Conservation (phyloP, 2,113 vertebrate genomes). For the Syrrhaptes paradoxus region DNA sequence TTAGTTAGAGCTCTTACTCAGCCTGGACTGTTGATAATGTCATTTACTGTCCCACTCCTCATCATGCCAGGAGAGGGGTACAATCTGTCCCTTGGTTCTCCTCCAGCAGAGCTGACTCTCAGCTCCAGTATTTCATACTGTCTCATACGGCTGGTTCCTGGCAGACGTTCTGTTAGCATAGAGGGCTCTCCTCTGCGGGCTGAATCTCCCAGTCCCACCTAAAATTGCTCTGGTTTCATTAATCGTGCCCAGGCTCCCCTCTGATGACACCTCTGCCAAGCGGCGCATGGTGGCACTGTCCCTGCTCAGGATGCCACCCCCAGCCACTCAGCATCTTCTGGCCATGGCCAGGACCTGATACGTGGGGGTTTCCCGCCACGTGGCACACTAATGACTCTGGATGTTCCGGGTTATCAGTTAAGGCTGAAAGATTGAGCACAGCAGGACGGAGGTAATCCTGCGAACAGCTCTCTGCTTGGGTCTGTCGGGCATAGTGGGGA, state of each 20-base stretch:
- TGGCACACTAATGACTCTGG: neutral
- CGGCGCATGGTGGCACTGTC: too few species aligned
- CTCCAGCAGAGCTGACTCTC: neutral
- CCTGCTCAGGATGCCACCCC: neutral
- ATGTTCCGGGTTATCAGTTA: neutral
- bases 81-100: neutral
- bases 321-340: neutral
- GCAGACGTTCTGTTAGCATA: neutral
- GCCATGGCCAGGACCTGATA: neutral
- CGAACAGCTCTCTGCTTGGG: neutral
- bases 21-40: neutral
- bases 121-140: neutral
- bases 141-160: neutral
- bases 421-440: neutral
- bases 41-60: neutral
- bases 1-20: neutral
- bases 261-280: neutral
- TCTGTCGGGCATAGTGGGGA: neutral
- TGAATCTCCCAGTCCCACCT: neutral
- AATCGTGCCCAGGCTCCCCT: fast-evolving
- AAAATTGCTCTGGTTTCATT: neutral
- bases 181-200: fast-evolving
- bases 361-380: neutral
- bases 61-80: neutral
- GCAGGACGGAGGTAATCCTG: neutral